A percentile compares a stretch with the other conserved stretches of the same genome.
Conservation (phyloP, 2,113 vertebrate genomes). For the Anseranas semipalmata region DNA sequence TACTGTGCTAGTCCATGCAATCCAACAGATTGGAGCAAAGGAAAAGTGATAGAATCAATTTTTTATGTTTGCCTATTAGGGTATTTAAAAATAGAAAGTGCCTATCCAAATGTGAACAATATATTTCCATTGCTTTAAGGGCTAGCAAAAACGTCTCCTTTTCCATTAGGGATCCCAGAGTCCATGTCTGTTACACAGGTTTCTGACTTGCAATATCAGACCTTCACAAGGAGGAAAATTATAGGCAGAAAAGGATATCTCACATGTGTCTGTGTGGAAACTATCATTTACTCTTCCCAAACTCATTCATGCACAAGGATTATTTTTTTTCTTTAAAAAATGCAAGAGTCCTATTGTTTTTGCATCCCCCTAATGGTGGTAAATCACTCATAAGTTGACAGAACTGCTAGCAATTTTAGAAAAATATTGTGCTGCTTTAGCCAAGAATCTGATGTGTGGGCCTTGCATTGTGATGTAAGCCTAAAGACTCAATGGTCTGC, state of each 20-base stretch:
- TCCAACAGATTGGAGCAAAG: background rate
- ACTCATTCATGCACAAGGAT: background rate
- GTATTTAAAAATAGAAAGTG: slow-evolving; percentile 24
- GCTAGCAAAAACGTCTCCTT: slow-evolving; percentile 23
- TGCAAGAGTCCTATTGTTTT: background rate
- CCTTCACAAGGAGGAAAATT: background rate
- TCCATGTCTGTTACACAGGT: background rate
- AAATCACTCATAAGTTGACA: slow-evolving; percentile 42
- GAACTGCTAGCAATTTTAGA: slow-evolving; percentile 56
- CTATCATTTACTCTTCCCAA: background rate
- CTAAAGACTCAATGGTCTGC: background rate
- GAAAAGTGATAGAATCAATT: background rate
- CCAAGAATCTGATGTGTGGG: slow-evolving; percentile 9
- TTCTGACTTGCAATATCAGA: background rate
- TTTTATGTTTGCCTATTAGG: slow-evolving; percentile 1
- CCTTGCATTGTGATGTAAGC: slow-evolving; percentile 24
- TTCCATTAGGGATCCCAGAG: background rate
- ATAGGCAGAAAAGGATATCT: background rate
- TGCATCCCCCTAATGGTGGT: slow-evolving; percentile 22
- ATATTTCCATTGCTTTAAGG: slow-evolving; percentile 27
- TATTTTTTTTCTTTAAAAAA: background rate
- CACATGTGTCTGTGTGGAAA: background rate
- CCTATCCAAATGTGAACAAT: slow-evolving; percentile 1
- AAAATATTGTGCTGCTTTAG: slow-evolving; percentile 35
- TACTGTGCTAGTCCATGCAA: background rate